Percentiles rank a stretch among this genome's conserved stretches.
phyloP scores from a whole-genome alignment of 2,888 invertebrate genomes.

The Linnaemya vulpina region DNA sequence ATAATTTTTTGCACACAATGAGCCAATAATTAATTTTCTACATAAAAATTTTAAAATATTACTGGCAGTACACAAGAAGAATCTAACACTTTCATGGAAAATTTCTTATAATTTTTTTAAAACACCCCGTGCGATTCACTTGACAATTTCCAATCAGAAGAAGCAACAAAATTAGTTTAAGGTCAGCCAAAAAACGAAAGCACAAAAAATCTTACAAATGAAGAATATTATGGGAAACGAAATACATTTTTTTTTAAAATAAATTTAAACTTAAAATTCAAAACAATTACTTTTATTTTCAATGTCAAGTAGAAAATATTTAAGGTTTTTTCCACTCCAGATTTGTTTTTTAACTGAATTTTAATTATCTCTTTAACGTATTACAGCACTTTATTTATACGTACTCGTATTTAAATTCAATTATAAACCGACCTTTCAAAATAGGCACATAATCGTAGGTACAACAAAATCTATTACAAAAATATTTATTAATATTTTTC shows the following conservation, averaged over 20 bases:
- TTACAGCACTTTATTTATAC: not conserved
- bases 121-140: not conserved
- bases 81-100: conserved; percentile 45
- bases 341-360: not conserved
- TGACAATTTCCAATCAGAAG: conserved; percentile 23
- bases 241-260: not conserved
- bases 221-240: not conserved
- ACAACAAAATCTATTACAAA: not conserved
- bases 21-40: conserved; percentile 2
- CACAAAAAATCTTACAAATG: conserved; percentile 24
- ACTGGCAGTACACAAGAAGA: conserved; percentile 28
- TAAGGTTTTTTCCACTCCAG: not conserved
- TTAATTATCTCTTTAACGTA: not conserved
- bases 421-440: conserved; percentile 16
- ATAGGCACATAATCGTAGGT: not conserved
- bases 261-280: conserved; percentile 58
- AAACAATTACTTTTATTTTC: conserved; percentile 56
- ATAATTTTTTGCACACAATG: conserved; percentile 30
- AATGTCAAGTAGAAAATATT: conserved; percentile 60
- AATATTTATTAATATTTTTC: not conserved
- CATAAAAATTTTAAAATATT: conserved; percentile 25
- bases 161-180: conserved; percentile 64
- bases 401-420: conserved; percentile 33
- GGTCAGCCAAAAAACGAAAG: conserved; percentile 60
- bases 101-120: conserved; percentile 31